phyloP scores from a whole-genome alignment of 1,140 invertebrate species.

The Globodera rostochiensis region DNA sequence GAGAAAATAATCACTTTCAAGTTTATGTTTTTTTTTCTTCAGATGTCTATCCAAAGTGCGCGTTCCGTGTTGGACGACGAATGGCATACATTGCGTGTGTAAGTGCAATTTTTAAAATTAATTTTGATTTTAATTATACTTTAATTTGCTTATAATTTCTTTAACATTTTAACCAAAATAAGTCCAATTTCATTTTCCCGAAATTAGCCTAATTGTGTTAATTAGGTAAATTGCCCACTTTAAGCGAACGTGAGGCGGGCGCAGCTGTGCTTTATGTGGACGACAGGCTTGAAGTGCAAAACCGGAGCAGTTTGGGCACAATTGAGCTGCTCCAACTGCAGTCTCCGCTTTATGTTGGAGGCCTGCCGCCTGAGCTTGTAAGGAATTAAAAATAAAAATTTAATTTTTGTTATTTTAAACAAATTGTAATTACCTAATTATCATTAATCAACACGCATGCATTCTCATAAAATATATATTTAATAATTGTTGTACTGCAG shows the following conservation, averaged over 20 bases:
- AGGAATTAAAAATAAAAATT: not conserved
- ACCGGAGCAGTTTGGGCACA: constrained; percentile 27
- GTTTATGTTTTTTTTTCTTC: constrained; percentile 19
- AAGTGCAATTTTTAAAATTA: not conserved
- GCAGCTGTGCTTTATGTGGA: constrained; percentile 66
- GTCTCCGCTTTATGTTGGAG: constrained; percentile 49
- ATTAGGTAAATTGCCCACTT: not conserved
- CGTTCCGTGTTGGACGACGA: constrained; percentile 77
- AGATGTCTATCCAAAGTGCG: constrained; percentile 53
- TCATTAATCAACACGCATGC: too few species aligned
- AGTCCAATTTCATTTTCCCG: too few species aligned
- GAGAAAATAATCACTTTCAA: constrained; percentile 53
- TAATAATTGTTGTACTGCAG: not conserved
- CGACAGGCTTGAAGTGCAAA: constrained; percentile 70
- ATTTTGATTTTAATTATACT: too few species aligned
- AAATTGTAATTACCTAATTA: too few species aligned
- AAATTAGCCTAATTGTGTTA: too few species aligned
- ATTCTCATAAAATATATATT: too few species aligned
- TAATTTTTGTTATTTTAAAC: not conserved
- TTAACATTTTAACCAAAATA: too few species aligned
- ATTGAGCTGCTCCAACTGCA: constrained; percentile 43
- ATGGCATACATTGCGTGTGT: constrained; percentile 78
- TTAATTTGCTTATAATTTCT: too few species aligned
- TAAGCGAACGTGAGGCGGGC: constrained; percentile 54
- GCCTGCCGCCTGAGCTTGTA: constrained; percentile 48